These are phyloP conservation scores for Steinernema khuongi DNA, from an alignment of 1,140 invertebrate species.

Conservation along the genomic window DNA sequence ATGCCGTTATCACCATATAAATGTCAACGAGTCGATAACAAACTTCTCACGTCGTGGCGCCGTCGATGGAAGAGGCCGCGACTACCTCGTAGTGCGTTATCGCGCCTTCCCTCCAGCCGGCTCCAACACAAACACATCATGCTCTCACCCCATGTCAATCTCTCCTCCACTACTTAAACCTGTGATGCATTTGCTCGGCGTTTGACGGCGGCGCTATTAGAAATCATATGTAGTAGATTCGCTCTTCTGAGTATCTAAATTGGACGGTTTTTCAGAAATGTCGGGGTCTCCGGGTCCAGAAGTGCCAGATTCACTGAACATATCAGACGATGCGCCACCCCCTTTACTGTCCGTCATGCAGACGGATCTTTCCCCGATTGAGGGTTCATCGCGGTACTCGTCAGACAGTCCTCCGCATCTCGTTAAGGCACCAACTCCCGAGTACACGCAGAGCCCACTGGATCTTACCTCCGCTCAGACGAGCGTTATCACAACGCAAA, in stretches of 20 bases:
- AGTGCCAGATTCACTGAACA: neutral
- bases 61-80: neutral
- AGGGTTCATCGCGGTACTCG: neutral
- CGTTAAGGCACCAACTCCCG: neutral
- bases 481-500: constrained; percentile 3
- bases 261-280: constrained; percentile 4
- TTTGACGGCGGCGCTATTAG: no score
- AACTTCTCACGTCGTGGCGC: neutral
- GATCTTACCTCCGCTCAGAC: neutral
- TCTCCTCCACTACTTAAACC: no score
- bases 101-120: no score
- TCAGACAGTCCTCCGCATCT: neutral
- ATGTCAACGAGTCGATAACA: neutral
- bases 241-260: no score
- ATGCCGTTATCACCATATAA: neutral
- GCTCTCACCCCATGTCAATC: no score
- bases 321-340: constrained; percentile 6
- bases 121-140: no score
- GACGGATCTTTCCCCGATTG: neutral
- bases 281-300: neutral
- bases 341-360: neutral
- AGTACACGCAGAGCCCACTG: neutral
- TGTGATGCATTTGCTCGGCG: neutral
- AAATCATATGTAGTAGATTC: no score
- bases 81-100: neutral